A percentile compares a stretch with the other conserved stretches of the same genome.
phyloP scores from a whole-genome alignment of 2,888 invertebrate genomes.

The Microplitis manilae region DNA sequence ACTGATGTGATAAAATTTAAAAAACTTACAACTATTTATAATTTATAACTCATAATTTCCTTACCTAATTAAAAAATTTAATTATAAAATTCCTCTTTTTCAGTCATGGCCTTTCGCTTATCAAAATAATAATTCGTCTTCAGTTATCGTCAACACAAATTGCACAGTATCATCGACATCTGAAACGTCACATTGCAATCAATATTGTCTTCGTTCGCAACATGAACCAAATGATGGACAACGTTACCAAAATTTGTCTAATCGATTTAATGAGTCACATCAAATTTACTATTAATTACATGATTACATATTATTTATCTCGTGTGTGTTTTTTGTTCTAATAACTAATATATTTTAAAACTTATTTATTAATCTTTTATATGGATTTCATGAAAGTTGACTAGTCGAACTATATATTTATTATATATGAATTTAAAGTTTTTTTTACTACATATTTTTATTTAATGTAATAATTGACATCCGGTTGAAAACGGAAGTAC shows the following conservation, averaged over 20 bases:
- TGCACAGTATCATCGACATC: conserved; percentile 60
- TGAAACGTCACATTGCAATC: conserved; percentile 53
- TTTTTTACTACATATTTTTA: background rate
- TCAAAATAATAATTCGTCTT: conserved; percentile 70
- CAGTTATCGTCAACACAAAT: conserved; percentile 60
- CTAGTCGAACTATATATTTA: background rate
- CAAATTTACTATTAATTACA: conserved; percentile 57
- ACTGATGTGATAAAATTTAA: conserved; percentile 42
- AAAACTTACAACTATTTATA: background rate
- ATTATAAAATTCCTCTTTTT: conserved; percentile 57
- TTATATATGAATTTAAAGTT: no score
- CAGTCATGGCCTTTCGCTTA: conserved; percentile 90
- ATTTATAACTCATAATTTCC: background rate
- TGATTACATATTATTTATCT: background rate
- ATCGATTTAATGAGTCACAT: conserved; percentile 58
- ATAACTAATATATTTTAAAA: background rate
- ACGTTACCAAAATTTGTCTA: conserved; percentile 55
- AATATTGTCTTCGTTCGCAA: conserved; percentile 55
- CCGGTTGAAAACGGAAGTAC: conserved; percentile 51
- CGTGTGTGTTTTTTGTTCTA: background rate
- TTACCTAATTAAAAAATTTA: background rate
- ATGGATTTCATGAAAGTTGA: background rate
- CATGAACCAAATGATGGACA: conserved; percentile 57
- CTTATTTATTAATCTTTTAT: background rate
- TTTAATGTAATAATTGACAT: conserved; percentile 36